Base-by-base conservation (phyloP, 2,888 invertebrate species). In the Chorisops tibialis region DNA sequence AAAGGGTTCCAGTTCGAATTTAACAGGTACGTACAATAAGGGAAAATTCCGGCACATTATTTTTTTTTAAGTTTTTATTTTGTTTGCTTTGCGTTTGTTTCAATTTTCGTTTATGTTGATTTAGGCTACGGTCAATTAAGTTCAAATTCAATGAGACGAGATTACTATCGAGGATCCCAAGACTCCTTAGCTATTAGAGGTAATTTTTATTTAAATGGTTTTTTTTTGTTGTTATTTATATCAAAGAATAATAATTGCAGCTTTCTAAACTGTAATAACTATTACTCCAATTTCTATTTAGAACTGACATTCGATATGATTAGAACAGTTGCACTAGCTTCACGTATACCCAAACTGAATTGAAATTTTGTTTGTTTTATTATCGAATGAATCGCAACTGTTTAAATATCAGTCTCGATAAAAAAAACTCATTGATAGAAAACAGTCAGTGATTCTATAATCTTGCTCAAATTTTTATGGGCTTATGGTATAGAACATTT, bases 161-260 rank as follows among this genome's bases (percentile, higher is more conserved):
- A 93, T 82, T 92, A 91, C 85, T 92, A 91, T 83, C 86, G 91
- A 81, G 92, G 93, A 77, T 93, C 92, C 69, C 92, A 92, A 83
- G 93, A 93, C 82, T 91, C 90, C 79, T 84, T 93, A 73, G 89
- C 89, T 71, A 82, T 89, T 75, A 83, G 88, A 85, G 90, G 90
- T 89, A 83, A 82, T 77, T 79, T 74, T 72, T 3, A 35, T n/a
- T 50, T 12, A 24, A 49, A 22, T 24, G 49, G 19, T 30, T 56
- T 11, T 56, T 7, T 9, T 18, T 22, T 30, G 19, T 30, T 38
- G 4, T 30, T 37, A 38, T 3, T 11, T 39, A 38, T 7, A 48
- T 24, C 12, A 21, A 48, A n/a, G 22, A 19, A 22, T 21, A 48
- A 41, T 37, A 37, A 37, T n/a, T n/a, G n/a, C n/a, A n/a, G n/a